Evolutionary conservation across 2,797 vertebrate genomes (phyloP).

Genomic region (Rhinichthys osculus): DNA sequence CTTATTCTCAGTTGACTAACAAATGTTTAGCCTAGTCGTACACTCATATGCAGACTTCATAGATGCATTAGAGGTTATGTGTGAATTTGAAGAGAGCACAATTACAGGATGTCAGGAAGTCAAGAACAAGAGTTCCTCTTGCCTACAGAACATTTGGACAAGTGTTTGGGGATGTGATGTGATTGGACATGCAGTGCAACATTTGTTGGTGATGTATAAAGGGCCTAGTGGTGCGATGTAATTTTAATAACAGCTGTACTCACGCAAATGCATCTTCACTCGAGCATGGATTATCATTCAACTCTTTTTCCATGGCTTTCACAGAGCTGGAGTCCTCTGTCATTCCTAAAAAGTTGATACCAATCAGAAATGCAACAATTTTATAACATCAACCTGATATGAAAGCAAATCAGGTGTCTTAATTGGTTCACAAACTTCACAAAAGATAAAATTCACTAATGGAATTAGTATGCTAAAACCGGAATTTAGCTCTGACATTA

Average conservation of each 20-base stretch:
- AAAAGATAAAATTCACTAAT: neutral
- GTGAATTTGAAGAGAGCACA: conserved; percentile 5
- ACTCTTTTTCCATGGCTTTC: conserved; percentile 53
- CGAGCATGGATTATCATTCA: conserved; percentile 39
- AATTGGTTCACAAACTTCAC: neutral
- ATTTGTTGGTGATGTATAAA: conserved; percentile 16
- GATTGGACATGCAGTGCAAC: neutral
- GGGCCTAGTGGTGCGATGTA: conserved; percentile 7
- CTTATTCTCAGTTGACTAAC: conserved; percentile 41
- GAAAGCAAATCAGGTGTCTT: neutral
- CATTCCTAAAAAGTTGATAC: neutral
- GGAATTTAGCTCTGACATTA: too few relatives aligned
- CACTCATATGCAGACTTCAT: neutral
- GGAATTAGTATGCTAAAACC: neutral
- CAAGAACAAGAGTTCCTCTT: neutral
- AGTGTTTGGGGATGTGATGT: conserved; percentile 6
- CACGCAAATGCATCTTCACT: conserved; percentile 59
- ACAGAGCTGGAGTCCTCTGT: neutral
- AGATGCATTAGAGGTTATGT: conserved; percentile 1
- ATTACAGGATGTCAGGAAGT: neutral
- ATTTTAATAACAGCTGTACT: conserved; percentile 55
- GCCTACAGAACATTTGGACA: neutral
- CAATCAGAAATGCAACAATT: neutral
- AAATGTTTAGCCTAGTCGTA: conserved; percentile 33
- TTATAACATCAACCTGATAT: neutral